A percentile compares a stretch with the other conserved stretches of the same genome.
These are phyloP conservation scores for Pentalonia nigronervosa DNA, from an alignment of 1,140 invertebrate genomes.

Conservation along the genomic window DNA sequence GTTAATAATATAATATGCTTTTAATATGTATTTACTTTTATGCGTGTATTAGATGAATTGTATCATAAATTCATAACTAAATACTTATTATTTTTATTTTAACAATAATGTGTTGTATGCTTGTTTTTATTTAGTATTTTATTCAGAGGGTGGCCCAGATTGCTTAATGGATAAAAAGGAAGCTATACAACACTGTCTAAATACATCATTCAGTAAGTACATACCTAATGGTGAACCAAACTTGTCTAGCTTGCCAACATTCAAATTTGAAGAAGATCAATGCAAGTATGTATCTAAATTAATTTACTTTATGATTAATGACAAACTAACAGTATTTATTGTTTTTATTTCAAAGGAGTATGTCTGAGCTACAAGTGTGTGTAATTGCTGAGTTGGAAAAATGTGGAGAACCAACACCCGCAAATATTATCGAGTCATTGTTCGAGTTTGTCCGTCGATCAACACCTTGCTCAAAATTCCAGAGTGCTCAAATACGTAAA, in stretches of 20 bases:
- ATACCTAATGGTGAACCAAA: slow-evolving; percentile 64
- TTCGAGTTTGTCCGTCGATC: slow-evolving; percentile 74
- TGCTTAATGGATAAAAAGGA: slow-evolving; percentile 72
- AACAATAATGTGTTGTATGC: neutral
- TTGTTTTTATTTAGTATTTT: slow-evolving; percentile 72
- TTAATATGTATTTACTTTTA: no score
- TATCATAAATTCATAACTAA: neutral
- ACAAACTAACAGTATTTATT: slow-evolving; percentile 57
- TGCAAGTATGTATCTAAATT: slow-evolving; percentile 66
- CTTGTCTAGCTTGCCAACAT: slow-evolving; percentile 66
- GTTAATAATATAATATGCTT: neutral
- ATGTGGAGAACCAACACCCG: slow-evolving; percentile 77
- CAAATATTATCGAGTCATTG: slow-evolving; percentile 79
- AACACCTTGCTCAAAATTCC: slow-evolving; percentile 69
- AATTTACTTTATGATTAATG: slow-evolving; percentile 38
- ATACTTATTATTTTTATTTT: neutral
- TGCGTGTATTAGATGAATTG: neutral
- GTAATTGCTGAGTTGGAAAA: slow-evolving; percentile 71
- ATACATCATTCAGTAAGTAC: slow-evolving; percentile 68
- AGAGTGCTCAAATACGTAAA: slow-evolving; percentile 22
- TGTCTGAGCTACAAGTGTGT: slow-evolving; percentile 71
- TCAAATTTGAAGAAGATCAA: slow-evolving; percentile 67
- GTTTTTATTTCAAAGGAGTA: slow-evolving; percentile 67
- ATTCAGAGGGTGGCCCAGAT: slow-evolving; percentile 78
- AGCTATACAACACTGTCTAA: slow-evolving; percentile 71